Evolutionary conservation across 2,888 invertebrate genomes (phyloP).

Genomic region (Nymphalis c-album): DNA sequence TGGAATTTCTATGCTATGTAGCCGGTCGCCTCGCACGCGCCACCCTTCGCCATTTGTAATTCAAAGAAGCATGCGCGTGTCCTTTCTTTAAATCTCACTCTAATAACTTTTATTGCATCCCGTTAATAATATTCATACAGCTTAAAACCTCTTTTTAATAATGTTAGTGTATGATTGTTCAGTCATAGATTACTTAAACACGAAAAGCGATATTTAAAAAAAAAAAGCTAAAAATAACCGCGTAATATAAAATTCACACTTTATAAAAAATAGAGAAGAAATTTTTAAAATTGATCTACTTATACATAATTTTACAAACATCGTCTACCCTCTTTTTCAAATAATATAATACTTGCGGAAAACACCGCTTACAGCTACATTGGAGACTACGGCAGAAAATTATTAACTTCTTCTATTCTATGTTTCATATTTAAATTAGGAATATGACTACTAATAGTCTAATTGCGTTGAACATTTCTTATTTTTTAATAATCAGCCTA

Average conservation of each 20-base stretch:
- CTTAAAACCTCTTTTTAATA: slow-evolving; percentile 22
- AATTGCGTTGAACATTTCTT: slow-evolving; percentile 36
- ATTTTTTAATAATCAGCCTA: slow-evolving; percentile 38
- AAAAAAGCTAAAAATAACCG: slow-evolving; percentile 66
- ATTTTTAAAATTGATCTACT: slow-evolving; percentile 55
- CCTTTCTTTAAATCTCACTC: slow-evolving; percentile 42
- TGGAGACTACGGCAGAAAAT: slow-evolving; percentile 58
- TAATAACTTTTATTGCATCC: slow-evolving; percentile 20
- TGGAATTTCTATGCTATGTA: slow-evolving; percentile 68
- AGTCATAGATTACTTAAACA: slow-evolving; percentile 71
- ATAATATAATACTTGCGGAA: slow-evolving; percentile 54
- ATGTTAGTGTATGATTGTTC: slow-evolving; percentile 55
- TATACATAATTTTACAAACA: slow-evolving; percentile 53
- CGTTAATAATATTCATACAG: neutral
- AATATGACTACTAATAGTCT: slow-evolving; percentile 37
- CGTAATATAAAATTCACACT: slow-evolving; percentile 50
- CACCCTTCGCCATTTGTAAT: slow-evolving; percentile 61
- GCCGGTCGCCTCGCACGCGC: slow-evolving; percentile 54
- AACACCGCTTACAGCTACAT: slow-evolving; percentile 63
- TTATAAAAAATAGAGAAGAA: slow-evolving; percentile 42
- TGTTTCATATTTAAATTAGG: slow-evolving; percentile 43
- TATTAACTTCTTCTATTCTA: slow-evolving; percentile 61
- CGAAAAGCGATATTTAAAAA: slow-evolving; percentile 68
- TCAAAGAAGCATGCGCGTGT: slow-evolving; percentile 62
- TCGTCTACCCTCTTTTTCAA: slow-evolving; percentile 42